Evolutionary conservation across 2,797 vertebrate genomes (phyloP).

Genomic region (Danionella dracula): DNA sequence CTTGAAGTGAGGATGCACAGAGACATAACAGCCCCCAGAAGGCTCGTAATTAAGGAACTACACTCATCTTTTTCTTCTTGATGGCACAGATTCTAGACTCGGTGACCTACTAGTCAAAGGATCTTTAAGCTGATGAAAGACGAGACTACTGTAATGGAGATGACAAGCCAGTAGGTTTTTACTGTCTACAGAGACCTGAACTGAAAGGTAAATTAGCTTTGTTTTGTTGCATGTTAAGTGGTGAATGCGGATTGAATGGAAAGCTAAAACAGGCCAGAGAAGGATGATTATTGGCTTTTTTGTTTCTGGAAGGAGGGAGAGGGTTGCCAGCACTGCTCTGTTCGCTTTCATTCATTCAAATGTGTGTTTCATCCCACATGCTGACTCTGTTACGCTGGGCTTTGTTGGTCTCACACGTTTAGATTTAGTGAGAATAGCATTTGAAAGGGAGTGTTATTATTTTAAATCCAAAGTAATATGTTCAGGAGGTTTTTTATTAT

Average conservation of each 20-base stretch:
- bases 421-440: neutral
- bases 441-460: too few relatives aligned
- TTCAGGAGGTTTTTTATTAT: too few relatives aligned
- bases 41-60: conserved; percentile 9
- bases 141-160: neutral
- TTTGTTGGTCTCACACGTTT: conserved; percentile 12
- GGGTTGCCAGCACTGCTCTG: neutral
- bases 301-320: conserved; percentile 15
- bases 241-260: neutral
- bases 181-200: neutral
- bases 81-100: conserved; percentile 2
- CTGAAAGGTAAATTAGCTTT: conserved; percentile 40
- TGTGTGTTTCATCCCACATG: neutral
- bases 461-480: too few relatives aligned
- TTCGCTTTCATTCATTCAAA: conserved; percentile 6
- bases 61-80: conserved; percentile 3
- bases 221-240: neutral
- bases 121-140: conserved; percentile 26
- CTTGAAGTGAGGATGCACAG: conserved; percentile 27
- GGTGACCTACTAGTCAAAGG: conserved; percentile 18
- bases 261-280: neutral
- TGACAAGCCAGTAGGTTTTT: conserved; percentile 21
- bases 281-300: conserved; percentile 13
- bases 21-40: conserved; percentile 18
- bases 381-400: neutral